Base-by-base conservation (phyloP, 1,140 invertebrate genomes). In the Polypedilum pembai region DNA sequence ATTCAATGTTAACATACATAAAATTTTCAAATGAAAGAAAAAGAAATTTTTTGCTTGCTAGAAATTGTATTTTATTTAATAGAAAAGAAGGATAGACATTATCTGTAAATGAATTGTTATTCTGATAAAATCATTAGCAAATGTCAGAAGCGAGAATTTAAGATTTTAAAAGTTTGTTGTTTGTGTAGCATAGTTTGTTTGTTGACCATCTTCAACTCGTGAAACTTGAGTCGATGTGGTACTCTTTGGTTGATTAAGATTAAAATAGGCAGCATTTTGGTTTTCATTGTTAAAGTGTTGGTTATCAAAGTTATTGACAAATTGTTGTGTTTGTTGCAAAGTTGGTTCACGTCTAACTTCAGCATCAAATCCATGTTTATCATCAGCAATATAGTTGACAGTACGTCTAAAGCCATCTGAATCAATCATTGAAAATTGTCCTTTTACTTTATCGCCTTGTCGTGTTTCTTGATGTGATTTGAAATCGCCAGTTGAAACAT, bases 351-450 rank as follows among this genome's bases (percentile, higher is more conserved):
- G 45, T 56, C n/a, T 56, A 4, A 56, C 45, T 56, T 56, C 45
- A 12, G 45, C 45, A 56, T 56, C 45, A 56, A 56, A 56, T 56
- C 45, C 45, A 56, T 56, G 12, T 4, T n/a, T 12, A 56, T 56
- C 45, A 56, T 56, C n/a, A n/a, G 45, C 45, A 56, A 8, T 8
- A 56, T 56, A 56, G 12, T 56, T 56, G 12, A 56, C 45, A n/a
- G 3, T 56, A 1, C 85, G 80, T 79, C 85, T 79, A 75, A 86
- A 87, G 63, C 87, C 87, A 78, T 88, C 87, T 74, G 87, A 82
- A 24, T 88, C 87, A 40, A 87, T 82, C 12, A 87, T 77, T 0
- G 85, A 85, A 79, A 88, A 88, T 75, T 84, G 83, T 10, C 87
- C 86, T 76, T 85, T 83, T 15, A 87, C 85, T 41, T 83, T 81